These are phyloP conservation scores for Caenorhabditis sp. DNA, from an alignment of 2,888 invertebrate species.

Conservation along the genomic window DNA sequence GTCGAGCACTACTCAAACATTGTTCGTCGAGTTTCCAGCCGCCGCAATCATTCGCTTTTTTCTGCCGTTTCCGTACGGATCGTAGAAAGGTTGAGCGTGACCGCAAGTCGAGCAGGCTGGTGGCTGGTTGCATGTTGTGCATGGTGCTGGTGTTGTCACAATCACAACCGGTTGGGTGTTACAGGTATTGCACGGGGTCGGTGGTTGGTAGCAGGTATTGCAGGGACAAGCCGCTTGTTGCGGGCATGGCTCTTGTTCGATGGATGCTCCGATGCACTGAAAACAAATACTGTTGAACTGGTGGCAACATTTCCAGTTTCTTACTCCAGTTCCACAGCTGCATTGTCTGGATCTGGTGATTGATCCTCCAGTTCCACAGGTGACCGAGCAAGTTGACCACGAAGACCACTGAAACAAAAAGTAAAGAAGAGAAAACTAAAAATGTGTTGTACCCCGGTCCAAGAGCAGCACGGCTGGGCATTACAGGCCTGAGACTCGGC, in stretches of 20 bases:
- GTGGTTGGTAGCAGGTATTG: constrained; percentile 60
- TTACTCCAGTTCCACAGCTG: constrained; percentile 60
- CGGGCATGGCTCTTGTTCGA: constrained; percentile 61
- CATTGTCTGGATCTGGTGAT: constrained; percentile 59
- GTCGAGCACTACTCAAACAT: constrained; percentile 4
- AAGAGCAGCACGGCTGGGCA: constrained; percentile 64
- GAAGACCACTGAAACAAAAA: constrained; percentile 58
- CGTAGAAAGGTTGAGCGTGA: constrained; percentile 57
- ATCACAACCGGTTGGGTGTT: constrained; percentile 50
- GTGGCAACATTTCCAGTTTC: too few species aligned
- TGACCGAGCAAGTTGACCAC: constrained; percentile 60
- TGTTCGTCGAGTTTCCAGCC: constrained; percentile 23
- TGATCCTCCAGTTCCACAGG: constrained; percentile 62
- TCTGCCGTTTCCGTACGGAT: constrained; percentile 64
- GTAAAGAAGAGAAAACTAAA: too few species aligned
- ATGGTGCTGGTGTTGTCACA: constrained; percentile 56
- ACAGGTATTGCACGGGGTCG: constrained; percentile 56
- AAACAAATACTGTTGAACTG: too few species aligned
- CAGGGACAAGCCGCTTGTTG: constrained; percentile 64
- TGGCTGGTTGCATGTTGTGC: constrained; percentile 59
- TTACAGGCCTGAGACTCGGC: constrained; percentile 64
- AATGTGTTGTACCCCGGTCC: constrained; percentile 56
- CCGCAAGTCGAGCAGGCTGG: constrained; percentile 62
- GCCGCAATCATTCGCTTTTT: constrained; percentile 46
- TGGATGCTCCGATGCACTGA: constrained; percentile 63